A percentile compares a stretch with the other conserved stretches of the same genome.
Conservation (phyloP, 2,113 vertebrate species). For the Cervus canadensis region DNA sequence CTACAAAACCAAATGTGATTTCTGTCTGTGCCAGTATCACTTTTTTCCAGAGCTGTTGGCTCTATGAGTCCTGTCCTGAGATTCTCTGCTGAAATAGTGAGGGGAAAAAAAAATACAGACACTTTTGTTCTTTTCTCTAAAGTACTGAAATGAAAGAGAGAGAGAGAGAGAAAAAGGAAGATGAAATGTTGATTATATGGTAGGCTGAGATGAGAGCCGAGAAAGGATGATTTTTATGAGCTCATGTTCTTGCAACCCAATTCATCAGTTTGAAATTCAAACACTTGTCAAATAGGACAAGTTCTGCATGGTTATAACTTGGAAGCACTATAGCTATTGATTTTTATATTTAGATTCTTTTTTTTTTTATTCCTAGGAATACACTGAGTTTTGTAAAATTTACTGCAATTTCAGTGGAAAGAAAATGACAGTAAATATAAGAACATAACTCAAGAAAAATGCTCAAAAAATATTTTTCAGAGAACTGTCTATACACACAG, state of each 20-base stretch:
- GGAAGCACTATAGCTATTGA: constrained; percentile 58
- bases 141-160: constrained; percentile 14
- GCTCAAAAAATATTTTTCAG: constrained; percentile 40
- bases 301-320: constrained; percentile 54
- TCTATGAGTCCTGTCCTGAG: constrained; percentile 37
- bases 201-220: neutral
- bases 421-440: constrained; percentile 38
- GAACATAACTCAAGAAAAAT: constrained; percentile 58
- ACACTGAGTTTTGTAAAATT: constrained; percentile 25
- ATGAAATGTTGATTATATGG: constrained; percentile 54
- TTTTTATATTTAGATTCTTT: constrained; percentile 71
- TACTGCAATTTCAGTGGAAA: constrained; percentile 38
- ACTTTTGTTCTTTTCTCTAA: constrained; percentile 18
- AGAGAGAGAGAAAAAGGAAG: neutral
- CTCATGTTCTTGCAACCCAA: constrained; percentile 43
- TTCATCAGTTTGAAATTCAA: constrained; percentile 69
- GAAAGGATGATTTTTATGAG: constrained; percentile 41
- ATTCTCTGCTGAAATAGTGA: constrained; percentile 28
- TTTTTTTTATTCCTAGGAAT: constrained; percentile 11
- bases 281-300: constrained; percentile 56
- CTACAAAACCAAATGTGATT: constrained; percentile 14
- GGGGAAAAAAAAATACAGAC: neutral
- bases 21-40: neutral
- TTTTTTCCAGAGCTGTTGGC: neutral
- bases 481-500: constrained; percentile 11